These are phyloP conservation scores for Yponomeuta cagnagella DNA, from an alignment of 2,888 invertebrate genomes.

Conservation along the genomic window DNA sequence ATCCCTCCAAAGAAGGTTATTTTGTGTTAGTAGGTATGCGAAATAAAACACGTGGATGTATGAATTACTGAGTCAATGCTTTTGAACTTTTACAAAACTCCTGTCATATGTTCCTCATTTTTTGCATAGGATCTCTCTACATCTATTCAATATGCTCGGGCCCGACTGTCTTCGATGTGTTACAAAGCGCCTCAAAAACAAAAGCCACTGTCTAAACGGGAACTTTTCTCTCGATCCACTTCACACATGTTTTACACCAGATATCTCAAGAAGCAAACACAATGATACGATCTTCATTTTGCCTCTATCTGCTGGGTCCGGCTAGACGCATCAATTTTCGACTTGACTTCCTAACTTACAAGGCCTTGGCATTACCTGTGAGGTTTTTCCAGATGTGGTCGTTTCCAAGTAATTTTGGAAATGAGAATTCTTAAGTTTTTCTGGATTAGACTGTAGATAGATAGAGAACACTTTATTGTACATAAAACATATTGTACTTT, in stretches of 20 bases:
- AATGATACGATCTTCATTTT: background rate
- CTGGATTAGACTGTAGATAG: too few relatives aligned
- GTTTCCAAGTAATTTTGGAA: background rate
- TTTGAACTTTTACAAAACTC: background rate
- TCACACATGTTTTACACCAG: background rate
- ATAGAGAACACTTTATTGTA: too few relatives aligned
- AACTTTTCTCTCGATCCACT: background rate
- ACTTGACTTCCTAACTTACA: conserved; percentile 1
- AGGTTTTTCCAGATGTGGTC: background rate
- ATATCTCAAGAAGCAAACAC: background rate
- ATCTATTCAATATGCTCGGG: background rate
- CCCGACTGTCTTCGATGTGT: background rate
- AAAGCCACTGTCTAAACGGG: background rate
- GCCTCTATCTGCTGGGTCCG: background rate
- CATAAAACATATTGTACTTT: too few relatives aligned
- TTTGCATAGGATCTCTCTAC: background rate
- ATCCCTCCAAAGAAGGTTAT: background rate
- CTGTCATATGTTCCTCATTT: background rate
- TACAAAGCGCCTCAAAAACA: background rate
- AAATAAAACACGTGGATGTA: background rate
- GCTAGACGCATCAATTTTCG: background rate
- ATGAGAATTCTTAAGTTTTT: background rate
- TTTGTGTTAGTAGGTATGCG: background rate
- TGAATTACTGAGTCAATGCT: background rate
- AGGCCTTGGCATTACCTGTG: background rate